These are phyloP conservation scores for Dipodomys spectabilis DNA, from an alignment of 2,113 vertebrate species.

Conservation along the genomic window DNA sequence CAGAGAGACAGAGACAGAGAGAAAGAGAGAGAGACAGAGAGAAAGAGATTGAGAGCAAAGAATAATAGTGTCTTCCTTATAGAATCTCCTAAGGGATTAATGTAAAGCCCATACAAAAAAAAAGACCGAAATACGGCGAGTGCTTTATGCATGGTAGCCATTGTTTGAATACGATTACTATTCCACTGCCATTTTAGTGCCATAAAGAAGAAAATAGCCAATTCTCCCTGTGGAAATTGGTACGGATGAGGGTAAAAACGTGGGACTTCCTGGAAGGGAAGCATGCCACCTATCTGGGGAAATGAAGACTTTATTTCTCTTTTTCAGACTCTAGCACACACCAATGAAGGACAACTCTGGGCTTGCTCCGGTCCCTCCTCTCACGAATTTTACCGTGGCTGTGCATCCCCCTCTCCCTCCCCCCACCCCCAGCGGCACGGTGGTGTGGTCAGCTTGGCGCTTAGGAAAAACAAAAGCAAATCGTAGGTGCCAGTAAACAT, in stretches of 20 bases:
- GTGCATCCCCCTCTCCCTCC: not conserved
- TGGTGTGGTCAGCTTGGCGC: not conserved
- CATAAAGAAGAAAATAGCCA: not conserved
- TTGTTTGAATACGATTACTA: not conserved
- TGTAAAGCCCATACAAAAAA: not conserved
- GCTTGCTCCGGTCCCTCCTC: not conserved
- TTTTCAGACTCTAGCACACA: not conserved
- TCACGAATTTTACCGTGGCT: not conserved
- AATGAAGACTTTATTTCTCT: not conserved
- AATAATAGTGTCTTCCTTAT: not conserved
- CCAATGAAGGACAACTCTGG: not conserved
- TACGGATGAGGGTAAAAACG: not conserved
- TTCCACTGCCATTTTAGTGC: not conserved
- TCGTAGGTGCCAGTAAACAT: not conserved
- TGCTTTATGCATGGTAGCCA: not conserved
- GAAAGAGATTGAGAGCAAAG: too few species aligned
- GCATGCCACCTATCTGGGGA: not conserved
- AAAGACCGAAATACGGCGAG: not conserved
- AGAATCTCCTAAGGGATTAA: not conserved
- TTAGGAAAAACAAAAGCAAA: slow-evolving; percentile 57
- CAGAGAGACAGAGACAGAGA: too few species aligned
- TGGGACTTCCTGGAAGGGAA: not conserved
- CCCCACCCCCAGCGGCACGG: too few species aligned
- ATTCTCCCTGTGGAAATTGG: not conserved
- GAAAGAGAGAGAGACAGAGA: too few species aligned